Conservation (phyloP, 2,888 invertebrate species). For the Deroplatys truncata region DNA sequence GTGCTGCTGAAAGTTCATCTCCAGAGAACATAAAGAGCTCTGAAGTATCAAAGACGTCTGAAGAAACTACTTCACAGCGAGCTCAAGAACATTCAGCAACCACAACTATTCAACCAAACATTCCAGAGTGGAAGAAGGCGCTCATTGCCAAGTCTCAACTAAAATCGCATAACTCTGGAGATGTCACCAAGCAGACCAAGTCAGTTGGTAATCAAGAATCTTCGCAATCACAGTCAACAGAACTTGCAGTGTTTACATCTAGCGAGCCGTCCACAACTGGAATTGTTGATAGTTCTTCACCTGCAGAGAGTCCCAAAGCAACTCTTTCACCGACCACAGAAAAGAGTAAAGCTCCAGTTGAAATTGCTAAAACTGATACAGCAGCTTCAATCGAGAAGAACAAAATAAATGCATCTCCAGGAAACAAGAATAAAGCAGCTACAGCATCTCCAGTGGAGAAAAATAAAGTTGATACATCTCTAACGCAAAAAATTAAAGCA, state of each 20-base stretch:
- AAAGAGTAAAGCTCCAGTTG: neutral
- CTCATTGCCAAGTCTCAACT: neutral
- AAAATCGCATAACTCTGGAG: neutral
- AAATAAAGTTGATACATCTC: too few relatives aligned
- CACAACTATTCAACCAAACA: neutral
- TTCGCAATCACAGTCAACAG: neutral
- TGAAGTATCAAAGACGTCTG: neutral
- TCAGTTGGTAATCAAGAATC: neutral
- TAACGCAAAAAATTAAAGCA: too few relatives aligned
- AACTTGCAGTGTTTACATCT: neutral
- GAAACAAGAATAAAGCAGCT: too few relatives aligned
- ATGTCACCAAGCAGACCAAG: neutral
- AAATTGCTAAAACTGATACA: neutral
- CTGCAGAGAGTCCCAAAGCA: neutral
- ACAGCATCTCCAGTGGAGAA: too few relatives aligned
- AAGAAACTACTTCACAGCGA: neutral
- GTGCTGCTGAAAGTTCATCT: neutral
- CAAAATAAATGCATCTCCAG: too few relatives aligned
- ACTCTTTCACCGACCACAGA: neutral
- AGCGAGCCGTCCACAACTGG: neutral
- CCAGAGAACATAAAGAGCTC: neutral
- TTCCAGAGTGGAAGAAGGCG: slow-evolving; percentile 5
- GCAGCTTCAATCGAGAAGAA: neutral
- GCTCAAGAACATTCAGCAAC: neutral
- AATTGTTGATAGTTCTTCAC: neutral